phyloP scores from a whole-genome alignment of 2,797 vertebrate species.

The Spea hammondii region DNA sequence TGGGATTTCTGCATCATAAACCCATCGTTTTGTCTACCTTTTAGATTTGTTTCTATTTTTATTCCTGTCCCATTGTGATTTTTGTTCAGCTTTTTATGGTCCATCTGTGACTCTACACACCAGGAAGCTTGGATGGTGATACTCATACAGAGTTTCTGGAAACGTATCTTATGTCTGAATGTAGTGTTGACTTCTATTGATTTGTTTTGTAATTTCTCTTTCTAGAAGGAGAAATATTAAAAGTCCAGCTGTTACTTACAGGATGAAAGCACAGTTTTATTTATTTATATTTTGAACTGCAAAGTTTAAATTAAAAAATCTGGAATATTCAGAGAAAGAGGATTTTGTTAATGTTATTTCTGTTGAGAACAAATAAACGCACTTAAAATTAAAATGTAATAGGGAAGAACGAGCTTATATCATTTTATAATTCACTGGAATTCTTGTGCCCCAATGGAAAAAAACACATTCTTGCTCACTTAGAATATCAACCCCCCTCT shows the following conservation, averaged over 20 bases:
- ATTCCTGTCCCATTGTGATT: constrained; percentile 12
- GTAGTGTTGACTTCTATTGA: constrained; percentile 2
- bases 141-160: not conserved
- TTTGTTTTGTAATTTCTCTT: constrained; percentile 11
- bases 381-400: too few species aligned
- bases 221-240: not conserved
- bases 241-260: not conserved
- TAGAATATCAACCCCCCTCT: too few species aligned
- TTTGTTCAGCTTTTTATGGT: not conserved
- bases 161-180: not conserved
- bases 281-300: too few species aligned
- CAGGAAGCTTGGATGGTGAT: constrained; percentile 1
- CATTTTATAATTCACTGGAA: too few species aligned
- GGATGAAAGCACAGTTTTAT: not conserved
- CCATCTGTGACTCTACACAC: not conserved
- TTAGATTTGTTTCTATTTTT: constrained; percentile 11
- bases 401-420: too few species aligned
- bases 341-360: too few species aligned
- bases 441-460: too few species aligned
- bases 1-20: constrained; percentile 15
- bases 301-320: too few species aligned
- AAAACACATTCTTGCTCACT: too few species aligned
- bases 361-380: too few species aligned
- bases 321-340: too few species aligned
- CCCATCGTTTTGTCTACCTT: not conserved